phyloP scores from a whole-genome alignment of 2,888 invertebrate genomes.

The Andrena chrysosceles region DNA sequence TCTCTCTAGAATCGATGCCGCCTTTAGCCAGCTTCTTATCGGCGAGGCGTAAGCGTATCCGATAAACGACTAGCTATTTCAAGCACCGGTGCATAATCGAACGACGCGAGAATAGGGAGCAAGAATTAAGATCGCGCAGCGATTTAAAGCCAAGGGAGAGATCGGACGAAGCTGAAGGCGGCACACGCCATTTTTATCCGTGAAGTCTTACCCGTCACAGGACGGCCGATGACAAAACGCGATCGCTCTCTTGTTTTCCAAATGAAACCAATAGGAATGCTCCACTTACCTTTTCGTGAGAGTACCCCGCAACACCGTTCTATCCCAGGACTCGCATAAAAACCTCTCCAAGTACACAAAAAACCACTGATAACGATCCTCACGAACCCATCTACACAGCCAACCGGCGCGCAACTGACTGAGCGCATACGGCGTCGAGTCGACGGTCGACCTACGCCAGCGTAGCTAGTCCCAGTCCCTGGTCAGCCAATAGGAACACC shows the following conservation, averaged over 20 bases:
- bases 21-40: background rate
- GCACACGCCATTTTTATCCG: slow-evolving; percentile 82
- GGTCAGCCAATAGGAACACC: slow-evolving; percentile 39
- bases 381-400: slow-evolving; percentile 78
- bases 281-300: slow-evolving; percentile 79
- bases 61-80: slow-evolving; percentile 23
- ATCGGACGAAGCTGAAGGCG: slow-evolving; percentile 59
- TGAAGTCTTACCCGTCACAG: slow-evolving; percentile 71
- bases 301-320: slow-evolving; percentile 77
- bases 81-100: slow-evolving; percentile 10
- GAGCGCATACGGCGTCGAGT: slow-evolving; percentile 72
- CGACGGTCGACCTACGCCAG: slow-evolving; percentile 72
- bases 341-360: slow-evolving; percentile 72
- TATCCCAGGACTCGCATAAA: slow-evolving; percentile 80
- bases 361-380: slow-evolving; percentile 73
- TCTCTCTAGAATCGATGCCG: slow-evolving; percentile 49
- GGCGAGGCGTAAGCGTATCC: background rate
- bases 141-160: slow-evolving; percentile 33
- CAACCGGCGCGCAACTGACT: slow-evolving; percentile 84
- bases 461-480: slow-evolving; percentile 75
- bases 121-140: background rate
- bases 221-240: slow-evolving; percentile 52
- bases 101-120: background rate
- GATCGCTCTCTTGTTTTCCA: slow-evolving; percentile 46
- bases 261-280: slow-evolving; percentile 31